Evolutionary conservation across 2,888 invertebrate species (phyloP).

Genomic region (Dicyrtomina minuta): DNA sequence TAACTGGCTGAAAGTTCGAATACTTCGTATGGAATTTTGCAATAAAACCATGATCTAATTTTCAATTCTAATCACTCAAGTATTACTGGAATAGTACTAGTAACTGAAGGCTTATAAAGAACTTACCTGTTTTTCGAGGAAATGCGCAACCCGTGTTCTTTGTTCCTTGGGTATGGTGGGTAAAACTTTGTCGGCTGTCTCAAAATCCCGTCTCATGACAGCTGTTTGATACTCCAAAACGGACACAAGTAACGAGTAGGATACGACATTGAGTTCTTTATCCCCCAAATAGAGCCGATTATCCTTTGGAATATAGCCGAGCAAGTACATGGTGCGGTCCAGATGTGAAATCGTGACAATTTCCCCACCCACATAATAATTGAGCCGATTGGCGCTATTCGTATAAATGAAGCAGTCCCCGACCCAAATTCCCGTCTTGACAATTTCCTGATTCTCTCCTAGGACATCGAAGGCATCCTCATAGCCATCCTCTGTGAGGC

Average conservation of each 20-base stretch:
- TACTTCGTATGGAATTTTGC: too few relatives aligned
- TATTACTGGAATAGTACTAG: slow-evolving; percentile 4
- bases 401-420: slow-evolving; percentile 99
- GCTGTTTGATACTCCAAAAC: slow-evolving; percentile 99
- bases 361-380: slow-evolving; percentile 99
- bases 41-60: too few relatives aligned
- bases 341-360: slow-evolving; percentile 97
- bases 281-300: slow-evolving; percentile 94
- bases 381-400: slow-evolving; percentile 92
- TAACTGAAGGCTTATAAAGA: slow-evolving; percentile 70
- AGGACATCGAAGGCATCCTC: slow-evolving; percentile 95
- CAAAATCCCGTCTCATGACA: slow-evolving; percentile 97
- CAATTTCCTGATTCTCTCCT: slow-evolving; percentile 84
- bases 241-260: slow-evolving; percentile 80
- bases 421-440: slow-evolving; percentile 94
- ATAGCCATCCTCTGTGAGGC: slow-evolving; percentile 84
- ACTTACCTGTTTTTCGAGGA: slow-evolving; percentile 98
- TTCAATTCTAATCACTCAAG: too few relatives aligned
- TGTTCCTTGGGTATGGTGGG: slow-evolving; percentile 96
- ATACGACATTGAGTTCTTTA: slow-evolving; percentile 94
- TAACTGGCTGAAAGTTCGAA: too few relatives aligned
- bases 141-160: slow-evolving; percentile 95
- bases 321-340: slow-evolving; percentile 91
- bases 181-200: slow-evolving; percentile 89
- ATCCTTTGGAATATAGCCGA: slow-evolving; percentile 94